Evolutionary conservation across 2,888 invertebrate genomes (phyloP), one percentile per base, ranked within the genome.

Genomic region (Crepidodera aurea): DNA sequence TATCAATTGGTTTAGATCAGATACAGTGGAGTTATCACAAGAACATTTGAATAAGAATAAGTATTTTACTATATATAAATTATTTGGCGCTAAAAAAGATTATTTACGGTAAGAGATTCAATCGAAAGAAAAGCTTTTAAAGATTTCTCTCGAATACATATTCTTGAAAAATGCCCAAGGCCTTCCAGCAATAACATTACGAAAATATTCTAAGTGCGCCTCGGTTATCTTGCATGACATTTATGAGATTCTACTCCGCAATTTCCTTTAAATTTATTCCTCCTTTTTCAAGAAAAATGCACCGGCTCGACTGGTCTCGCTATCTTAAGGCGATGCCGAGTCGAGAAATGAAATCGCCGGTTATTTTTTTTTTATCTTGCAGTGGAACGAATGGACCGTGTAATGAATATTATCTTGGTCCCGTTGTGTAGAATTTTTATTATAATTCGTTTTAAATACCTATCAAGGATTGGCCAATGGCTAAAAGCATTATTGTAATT

Each of bases 251-350:
- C 51, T 51, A 50, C 61, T 51, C 40, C 34, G 56, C 61, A 56
- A 61, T 61, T 61, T 61, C 56, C 61, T 51, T 51, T 27, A 56
- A 61, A 61, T 61, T 61, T 61, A 61, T 61, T 61, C 56, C 51
- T 50, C 40, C 37, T 27, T 57, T 57, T 57, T 50, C 12, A 44
- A 57, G 50, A 57, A 57, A 57, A 57, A 50, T 48, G 19, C 34
- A 25, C 39, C 48, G 57, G 48, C 22, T 48, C 25, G 34, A 48
- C 57, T 48, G 34, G 57, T 40, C 39, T n/a, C 18, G 37, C 34
- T 57, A 48, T 57, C 57, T 48, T 16, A 48, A 19, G 57, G 48
- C 48, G 19, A 46, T 56, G 48, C 40, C 40, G 40, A 37, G 37
- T n/a, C 46, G 25, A 46, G 46, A 25, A 46, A 46, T 25, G 46